Evolutionary conservation across 2,797 vertebrate species (phyloP), one percentile per base, ranked within the genome.

Genomic region (Kryptopterus vitreolus): DNA sequence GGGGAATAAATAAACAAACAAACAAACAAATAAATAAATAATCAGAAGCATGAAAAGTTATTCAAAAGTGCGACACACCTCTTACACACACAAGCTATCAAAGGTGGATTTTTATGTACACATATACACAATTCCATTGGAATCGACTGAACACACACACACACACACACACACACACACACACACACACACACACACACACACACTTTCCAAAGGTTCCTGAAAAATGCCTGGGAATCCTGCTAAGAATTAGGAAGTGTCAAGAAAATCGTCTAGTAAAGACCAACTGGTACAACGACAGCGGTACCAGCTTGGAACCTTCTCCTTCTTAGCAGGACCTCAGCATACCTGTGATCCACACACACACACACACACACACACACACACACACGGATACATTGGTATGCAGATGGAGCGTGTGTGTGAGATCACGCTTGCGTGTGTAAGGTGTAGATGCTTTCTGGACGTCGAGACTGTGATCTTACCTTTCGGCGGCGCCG

Each of bases 401-500:
- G 59, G 75, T 87, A 89, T 29, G 38, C 35, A 24, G 31, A 75
- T 43, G 48, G 58, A 79, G 52, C 35, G n/a, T 29, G 55, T 74
- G 63, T 81, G 63, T 75, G 29, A 52, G 69, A 71, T 52, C 31
- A 33, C 35, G 69, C 7, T 35, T 24, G 35, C 13, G 16, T 78
- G 69, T 68, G 61, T 87, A 81, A 33, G 78, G 85, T 87, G 79
- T 80, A 87, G 78, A 87, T 87, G 81, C 83, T 73, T 85, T 88
- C 86, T 86, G 83, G 88, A 92, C 89, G 85, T 66, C 73, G 86
- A 85, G 87, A 89, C 88, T 83, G 82, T 85, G 85, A 77, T 87
- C 86, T 90, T 93, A 93, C 92, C 93, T 92, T 89, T 82, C 76
- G 83, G 83, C 77, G 73, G 87, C 88, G 88, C 88, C 84, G 87